Conservation (phyloP, 2,113 vertebrate species). For the Chitala chitala region DNA sequence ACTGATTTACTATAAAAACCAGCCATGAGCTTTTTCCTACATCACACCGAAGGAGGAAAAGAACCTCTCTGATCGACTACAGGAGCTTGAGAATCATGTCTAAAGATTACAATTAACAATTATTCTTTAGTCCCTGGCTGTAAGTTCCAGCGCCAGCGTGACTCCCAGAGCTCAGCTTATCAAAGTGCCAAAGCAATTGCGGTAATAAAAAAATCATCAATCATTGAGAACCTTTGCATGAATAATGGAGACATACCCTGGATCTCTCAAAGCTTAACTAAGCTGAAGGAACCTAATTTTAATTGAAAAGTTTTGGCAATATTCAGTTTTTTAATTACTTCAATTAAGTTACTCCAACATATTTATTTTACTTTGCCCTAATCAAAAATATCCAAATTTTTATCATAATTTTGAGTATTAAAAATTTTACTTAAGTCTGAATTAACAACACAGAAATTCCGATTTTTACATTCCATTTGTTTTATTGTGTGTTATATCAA, state of each 20-base stretch:
- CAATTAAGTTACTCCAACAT: too few species aligned
- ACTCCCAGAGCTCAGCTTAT: constrained; percentile 4
- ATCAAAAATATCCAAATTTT: constrained; percentile 16
- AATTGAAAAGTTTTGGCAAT: constrained; percentile 9
- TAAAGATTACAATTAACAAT: too few species aligned
- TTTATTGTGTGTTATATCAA: not conserved
- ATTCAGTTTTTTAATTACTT: too few species aligned
- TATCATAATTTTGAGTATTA: constrained; percentile 16
- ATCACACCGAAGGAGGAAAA: too few species aligned
- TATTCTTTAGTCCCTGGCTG: too few species aligned
- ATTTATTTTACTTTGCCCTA: constrained; percentile 12
- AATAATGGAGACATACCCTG: constrained; percentile 65
- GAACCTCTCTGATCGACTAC: too few species aligned
- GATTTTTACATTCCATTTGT: constrained; percentile 15
- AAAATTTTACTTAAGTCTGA: not conserved
- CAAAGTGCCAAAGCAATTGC: constrained; percentile 19
- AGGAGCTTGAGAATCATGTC: too few species aligned
- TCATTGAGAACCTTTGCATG: constrained; percentile 59
- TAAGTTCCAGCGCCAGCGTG: not conserved
- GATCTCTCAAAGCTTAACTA: constrained; percentile 43
- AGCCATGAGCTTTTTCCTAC: too few species aligned
- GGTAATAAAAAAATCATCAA: constrained; percentile 63
- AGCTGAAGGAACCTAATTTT: constrained; percentile 21
- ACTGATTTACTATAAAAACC: too few species aligned
- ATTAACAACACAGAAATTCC: constrained; percentile 18